A percentile compares a stretch with the other conserved stretches of the same genome.
Conservation (phyloP, 2,113 vertebrate species). For the Dipodomys stephensi region DNA sequence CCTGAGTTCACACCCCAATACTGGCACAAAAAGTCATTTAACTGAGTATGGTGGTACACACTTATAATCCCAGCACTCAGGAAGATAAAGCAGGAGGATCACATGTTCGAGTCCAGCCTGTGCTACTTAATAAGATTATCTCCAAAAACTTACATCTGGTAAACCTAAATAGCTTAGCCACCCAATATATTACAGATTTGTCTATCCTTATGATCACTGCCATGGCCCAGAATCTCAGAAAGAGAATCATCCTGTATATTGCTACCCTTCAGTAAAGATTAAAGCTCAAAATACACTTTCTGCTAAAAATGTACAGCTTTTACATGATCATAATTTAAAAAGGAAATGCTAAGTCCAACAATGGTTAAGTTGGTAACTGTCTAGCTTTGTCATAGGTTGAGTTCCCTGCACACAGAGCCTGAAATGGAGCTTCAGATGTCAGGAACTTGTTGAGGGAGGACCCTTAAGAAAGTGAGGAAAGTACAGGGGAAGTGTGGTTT, state of each 20-base stretch:
- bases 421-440: background rate
- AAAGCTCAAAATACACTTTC: background rate
- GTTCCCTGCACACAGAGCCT: background rate
- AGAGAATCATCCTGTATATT: background rate
- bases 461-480: background rate
- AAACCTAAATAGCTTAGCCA: background rate
- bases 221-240: background rate
- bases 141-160: background rate
- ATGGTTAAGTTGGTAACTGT: background rate
- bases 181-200: background rate
- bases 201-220: background rate
- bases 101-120: background rate
- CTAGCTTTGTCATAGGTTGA: background rate
- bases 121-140: background rate
- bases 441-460: background rate
- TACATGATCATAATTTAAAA: background rate
- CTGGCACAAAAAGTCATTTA: background rate
- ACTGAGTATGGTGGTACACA: background rate
- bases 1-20: background rate
- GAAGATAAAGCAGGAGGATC: background rate
- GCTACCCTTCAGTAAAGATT: background rate
- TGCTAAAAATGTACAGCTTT: background rate
- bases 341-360: background rate
- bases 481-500: background rate
- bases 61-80: background rate